A percentile compares a stretch with the other conserved stretches of the same genome.
Evolutionary conservation across 2,113 vertebrate species (phyloP).

Genomic region (Bostrychus sinensis): DNA sequence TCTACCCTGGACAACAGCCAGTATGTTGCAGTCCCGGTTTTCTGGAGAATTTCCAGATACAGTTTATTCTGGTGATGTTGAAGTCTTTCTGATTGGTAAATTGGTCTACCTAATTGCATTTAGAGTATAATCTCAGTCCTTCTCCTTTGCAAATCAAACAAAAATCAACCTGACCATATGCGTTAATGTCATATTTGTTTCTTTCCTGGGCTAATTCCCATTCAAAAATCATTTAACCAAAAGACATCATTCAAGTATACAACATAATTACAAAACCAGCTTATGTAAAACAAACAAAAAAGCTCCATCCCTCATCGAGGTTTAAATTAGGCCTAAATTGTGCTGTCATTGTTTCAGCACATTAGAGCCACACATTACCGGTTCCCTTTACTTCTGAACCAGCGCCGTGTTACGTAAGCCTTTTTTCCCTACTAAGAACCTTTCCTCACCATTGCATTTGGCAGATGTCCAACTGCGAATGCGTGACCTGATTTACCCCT

Average conservation of each 20-base stretch:
- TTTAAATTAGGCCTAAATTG: conserved; percentile 25
- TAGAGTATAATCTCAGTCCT: too few species aligned
- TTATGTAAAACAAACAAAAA: background rate
- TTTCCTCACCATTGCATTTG: conserved; percentile 29
- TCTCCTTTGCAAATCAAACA: too few species aligned
- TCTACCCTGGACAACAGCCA: too few species aligned
- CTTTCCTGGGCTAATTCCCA: too few species aligned
- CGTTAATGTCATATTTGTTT: background rate
- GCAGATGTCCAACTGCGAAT: conserved; percentile 17
- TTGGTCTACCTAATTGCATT: too few species aligned
- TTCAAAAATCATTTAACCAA: background rate
- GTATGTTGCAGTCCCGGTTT: too few species aligned
- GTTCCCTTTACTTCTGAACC: conserved; percentile 36
- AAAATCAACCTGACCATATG: too few species aligned
- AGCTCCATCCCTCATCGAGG: background rate
- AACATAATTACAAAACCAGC: background rate
- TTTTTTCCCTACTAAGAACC: background rate
- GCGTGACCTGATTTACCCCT: conserved; percentile 14
- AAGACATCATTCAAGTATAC: conserved; percentile 2
- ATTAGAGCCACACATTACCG: conserved; percentile 23
- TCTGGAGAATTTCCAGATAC: too few species aligned
- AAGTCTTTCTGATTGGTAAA: too few species aligned
- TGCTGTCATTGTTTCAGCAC: conserved; percentile 12
- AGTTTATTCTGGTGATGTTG: too few species aligned
- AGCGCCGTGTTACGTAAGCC: conserved; percentile 28